Conservation (phyloP, 2,113 vertebrate species). For the Halcyon senegalensis region DNA sequence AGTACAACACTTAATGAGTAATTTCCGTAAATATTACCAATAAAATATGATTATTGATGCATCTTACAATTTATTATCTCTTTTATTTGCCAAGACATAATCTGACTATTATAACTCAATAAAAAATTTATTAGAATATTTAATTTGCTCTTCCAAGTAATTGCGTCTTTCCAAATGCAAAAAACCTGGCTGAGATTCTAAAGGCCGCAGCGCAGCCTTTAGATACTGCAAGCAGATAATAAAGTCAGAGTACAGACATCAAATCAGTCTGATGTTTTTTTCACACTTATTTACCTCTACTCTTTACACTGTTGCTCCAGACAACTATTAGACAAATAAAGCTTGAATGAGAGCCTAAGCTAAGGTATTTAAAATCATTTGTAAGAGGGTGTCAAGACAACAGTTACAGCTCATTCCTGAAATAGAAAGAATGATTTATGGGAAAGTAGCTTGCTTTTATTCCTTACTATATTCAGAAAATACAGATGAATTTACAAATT, state of each 20-base stretch:
- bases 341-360: background rate
- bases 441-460: background rate
- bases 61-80: constrained; percentile 13
- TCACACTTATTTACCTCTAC: background rate
- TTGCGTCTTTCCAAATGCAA: constrained; percentile 1
- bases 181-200: background rate
- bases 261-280: background rate
- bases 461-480: background rate
- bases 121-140: background rate
- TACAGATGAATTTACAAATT: background rate
- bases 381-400: background rate
- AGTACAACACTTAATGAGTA: background rate
- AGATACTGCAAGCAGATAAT: background rate
- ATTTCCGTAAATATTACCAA: background rate
- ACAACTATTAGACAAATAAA: constrained; percentile 30
- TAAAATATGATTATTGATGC: constrained; percentile 1
- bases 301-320: background rate
- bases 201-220: background rate
- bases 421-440: background rate
- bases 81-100: constrained; percentile 33
- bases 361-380: background rate
- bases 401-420: background rate
- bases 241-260: background rate
- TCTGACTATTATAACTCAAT: constrained; percentile 34
- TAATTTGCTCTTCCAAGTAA: constrained; percentile 28